Conservation (phyloP, 2,113 vertebrate genomes). For the Ovis canadensis region DNA sequence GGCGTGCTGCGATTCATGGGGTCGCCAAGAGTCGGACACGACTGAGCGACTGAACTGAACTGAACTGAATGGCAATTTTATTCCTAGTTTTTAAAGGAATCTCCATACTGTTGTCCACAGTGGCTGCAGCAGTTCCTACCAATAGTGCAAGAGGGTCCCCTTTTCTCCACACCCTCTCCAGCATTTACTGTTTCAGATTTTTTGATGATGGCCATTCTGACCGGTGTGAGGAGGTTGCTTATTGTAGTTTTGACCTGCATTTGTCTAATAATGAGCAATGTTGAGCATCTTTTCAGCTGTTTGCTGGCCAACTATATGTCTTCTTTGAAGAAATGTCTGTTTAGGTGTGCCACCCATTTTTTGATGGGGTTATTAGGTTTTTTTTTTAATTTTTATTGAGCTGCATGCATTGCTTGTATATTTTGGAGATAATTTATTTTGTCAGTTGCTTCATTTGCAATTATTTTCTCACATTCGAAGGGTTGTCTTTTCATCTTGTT, state of each 20-base stretch:
- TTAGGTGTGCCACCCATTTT: neutral
- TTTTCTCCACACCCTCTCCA: neutral
- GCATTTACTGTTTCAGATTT: neutral
- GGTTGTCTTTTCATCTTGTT: neutral
- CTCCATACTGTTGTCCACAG: neutral
- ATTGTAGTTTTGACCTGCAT: neutral
- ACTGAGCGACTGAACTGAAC: too few relatives aligned
- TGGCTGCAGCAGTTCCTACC: neutral
- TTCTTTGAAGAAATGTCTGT: neutral
- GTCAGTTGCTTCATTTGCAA: neutral
- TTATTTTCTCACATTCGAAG: neutral
- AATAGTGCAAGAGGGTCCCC: neutral
- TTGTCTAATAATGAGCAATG: neutral
- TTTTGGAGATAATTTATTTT: neutral
- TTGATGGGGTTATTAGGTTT: neutral
- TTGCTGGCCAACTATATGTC: neutral
- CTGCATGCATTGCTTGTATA: neutral
- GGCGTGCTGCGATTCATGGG: too few relatives aligned
- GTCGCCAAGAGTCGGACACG: rapidly evolving
- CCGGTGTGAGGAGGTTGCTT: neutral
- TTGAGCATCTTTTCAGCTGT: neutral
- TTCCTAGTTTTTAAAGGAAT: neutral
- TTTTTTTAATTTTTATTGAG: neutral
- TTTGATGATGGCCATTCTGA: neutral
- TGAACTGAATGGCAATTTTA: neutral